A percentile compares a stretch with the other conserved stretches of the same genome.
Conservation (phyloP, 64 coral and sea anemone species). For the Stichodactyla mertensii region DNA sequence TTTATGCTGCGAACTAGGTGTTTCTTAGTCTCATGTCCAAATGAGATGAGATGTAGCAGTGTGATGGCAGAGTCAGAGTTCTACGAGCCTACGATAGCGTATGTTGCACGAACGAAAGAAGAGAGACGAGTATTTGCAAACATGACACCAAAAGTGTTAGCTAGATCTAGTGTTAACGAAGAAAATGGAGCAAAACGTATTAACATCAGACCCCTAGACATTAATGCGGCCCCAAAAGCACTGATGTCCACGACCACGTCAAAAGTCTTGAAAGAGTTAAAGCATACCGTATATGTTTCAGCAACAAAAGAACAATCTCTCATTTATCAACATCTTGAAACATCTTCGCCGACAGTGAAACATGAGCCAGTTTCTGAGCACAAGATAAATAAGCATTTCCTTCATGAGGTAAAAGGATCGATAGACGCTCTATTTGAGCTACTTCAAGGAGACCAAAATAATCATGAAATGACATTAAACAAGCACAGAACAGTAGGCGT, state of each 20-base stretch:
- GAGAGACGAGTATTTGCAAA: constrained; percentile 48
- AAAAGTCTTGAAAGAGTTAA: neutral
- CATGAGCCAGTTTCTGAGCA: neutral
- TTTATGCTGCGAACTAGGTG: constrained; percentile 71
- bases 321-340: neutral
- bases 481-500: neutral
- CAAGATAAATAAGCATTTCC: neutral
- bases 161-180: neutral
- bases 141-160: constrained; percentile 38
- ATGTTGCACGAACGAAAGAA: constrained; percentile 37
- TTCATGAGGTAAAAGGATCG: neutral
- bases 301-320: neutral
- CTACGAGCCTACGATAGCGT: constrained; percentile 55
- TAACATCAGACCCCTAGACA: neutral
- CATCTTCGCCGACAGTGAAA: neutral
- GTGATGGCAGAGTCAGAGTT: constrained; percentile 58
- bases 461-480: neutral
- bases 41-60: constrained; percentile 54
- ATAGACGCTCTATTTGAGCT: neutral
- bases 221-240: neutral
- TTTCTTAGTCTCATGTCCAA: constrained; percentile 63
- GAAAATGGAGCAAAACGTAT: constrained; percentile 11
- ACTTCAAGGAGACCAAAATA: neutral
- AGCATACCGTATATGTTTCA: neutral
- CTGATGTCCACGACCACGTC: neutral